Evolutionary conservation across 2,797 vertebrate species (phyloP).

Genomic region (Spinus pinus): DNA sequence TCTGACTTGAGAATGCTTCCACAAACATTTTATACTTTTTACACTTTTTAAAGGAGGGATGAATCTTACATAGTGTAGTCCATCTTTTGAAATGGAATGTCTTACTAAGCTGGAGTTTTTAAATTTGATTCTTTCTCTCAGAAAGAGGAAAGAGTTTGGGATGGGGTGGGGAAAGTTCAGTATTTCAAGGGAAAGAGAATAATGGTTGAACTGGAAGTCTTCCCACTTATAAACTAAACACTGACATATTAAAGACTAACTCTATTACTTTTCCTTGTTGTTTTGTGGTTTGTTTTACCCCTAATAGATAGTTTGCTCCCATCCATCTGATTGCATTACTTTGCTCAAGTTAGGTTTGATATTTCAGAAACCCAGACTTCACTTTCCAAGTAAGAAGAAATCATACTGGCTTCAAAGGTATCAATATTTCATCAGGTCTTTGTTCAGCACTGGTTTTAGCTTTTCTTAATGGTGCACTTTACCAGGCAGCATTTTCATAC

Average conservation of each 20-base stretch:
- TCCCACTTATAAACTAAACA: background rate
- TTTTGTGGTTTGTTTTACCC: background rate
- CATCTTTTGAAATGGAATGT: background rate
- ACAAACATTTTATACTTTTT: background rate
- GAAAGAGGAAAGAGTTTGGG: background rate
- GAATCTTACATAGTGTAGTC: background rate
- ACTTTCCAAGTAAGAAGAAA: conserved; percentile 73
- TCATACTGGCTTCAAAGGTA: conserved; percentile 79
- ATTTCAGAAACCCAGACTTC: conserved; percentile 2
- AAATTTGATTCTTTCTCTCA: background rate
- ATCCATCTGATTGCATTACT: background rate
- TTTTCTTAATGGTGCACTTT: conserved; percentile 91
- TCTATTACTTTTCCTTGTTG: background rate
- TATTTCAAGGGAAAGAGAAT: background rate
- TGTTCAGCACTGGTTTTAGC: conserved; percentile 81
- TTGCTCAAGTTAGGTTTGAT: conserved; percentile 4
- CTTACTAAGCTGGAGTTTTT: background rate
- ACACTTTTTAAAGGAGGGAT: background rate
- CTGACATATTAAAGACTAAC: background rate
- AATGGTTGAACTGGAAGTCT: background rate
- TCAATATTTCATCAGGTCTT: conserved; percentile 88
- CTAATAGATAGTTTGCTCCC: background rate
- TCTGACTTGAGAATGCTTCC: background rate
- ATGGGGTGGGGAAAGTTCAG: background rate
- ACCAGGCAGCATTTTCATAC: conserved; percentile 82